These are phyloP conservation scores for Nineta flava DNA, from an alignment of 2,888 invertebrate genomes.

Conservation along the genomic window DNA sequence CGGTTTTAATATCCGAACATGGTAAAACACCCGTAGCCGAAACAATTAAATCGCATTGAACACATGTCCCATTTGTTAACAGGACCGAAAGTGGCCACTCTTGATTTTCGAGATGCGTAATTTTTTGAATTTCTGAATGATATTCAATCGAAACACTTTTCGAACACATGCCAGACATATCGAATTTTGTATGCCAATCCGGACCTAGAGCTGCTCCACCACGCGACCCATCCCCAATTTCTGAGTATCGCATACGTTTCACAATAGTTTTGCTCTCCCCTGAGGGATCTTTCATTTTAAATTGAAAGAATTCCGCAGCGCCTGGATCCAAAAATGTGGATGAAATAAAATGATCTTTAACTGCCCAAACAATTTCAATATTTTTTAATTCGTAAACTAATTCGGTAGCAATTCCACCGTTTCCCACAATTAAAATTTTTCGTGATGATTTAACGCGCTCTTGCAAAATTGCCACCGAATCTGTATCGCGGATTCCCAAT, in stretches of 20 bases:
- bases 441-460: slow-evolving; percentile 47
- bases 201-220: slow-evolving; percentile 90
- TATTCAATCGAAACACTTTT: slow-evolving; percentile 42
- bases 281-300: slow-evolving; percentile 23
- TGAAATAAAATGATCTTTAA: slow-evolving; percentile 83
- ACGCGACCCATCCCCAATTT: slow-evolving; percentile 28
- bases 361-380: slow-evolving; percentile 81
- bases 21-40: slow-evolving; percentile 90
- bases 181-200: slow-evolving; percentile 74
- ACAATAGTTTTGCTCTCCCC: slow-evolving; percentile 22
- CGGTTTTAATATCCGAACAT: slow-evolving; percentile 39
- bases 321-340: slow-evolving; percentile 92
- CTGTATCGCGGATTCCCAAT: slow-evolving; percentile 85
- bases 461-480: slow-evolving; percentile 72
- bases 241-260: slow-evolving; percentile 52
- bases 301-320: slow-evolving; percentile 83
- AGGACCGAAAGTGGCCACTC: slow-evolving; percentile 55
- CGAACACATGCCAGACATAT: slow-evolving; percentile 35
- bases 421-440: slow-evolving; percentile 75
- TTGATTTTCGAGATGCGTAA: slow-evolving; percentile 18
- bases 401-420: slow-evolving; percentile 98
- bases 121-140: slow-evolving; percentile 35
- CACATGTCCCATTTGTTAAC: slow-evolving; percentile 52
- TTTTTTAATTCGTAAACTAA: slow-evolving; percentile 75
- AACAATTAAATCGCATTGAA: slow-evolving; percentile 78